Base-by-base conservation (phyloP, 2,888 invertebrate species). In the Troilus luridus region DNA sequence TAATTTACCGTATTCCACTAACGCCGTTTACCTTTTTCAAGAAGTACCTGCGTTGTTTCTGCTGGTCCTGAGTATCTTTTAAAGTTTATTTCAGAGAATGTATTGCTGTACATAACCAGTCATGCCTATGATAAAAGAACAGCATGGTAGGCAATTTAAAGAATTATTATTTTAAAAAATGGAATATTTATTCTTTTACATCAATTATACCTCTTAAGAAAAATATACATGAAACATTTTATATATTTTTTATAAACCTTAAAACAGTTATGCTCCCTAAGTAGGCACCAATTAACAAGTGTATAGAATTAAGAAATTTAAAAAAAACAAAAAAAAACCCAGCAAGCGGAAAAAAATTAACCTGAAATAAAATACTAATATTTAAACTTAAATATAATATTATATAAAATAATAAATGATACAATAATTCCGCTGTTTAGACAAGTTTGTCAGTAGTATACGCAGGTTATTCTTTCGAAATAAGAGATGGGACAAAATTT, bases 181-280 rank as follows among this genome's bases (percentile, higher is more conserved):
- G 67, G 67, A 67, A 67, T 67, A 14, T 67, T 67, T 67, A 67
- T 67, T 67, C 12, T 24, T 67, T 67, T 67, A 67, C 67, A 67
- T 24, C 3, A 67, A 67, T 67, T 24, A 24, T 67, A 24, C 14
- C 67, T 67, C 10, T 24, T 24, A 67, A 24, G 2, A 67, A 67
- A 67, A 67, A 62, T 60, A 62, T 62, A 62, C 0, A 24, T 7
- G 10, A 11, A 11, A n/a, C 24, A 24, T 24, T 64, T 64, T 12
- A 12, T 67, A 67, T 24, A 24, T 67, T 67, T 24, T 24, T 67
- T 21, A 62, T 9, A 8, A 67, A n/a, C 24, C n/a, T 7, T 24
- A 41, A 67, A 2, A 24, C 64, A 0, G 3, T 24, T 3, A 0
- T 24, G 24, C 11, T 14, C 14, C 24, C 12, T 14, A 24, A 67